Evolutionary conservation across 2,797 vertebrate genomes (phyloP), one percentile per base, ranked within the genome.

Genomic region (Amniataba percoides): DNA sequence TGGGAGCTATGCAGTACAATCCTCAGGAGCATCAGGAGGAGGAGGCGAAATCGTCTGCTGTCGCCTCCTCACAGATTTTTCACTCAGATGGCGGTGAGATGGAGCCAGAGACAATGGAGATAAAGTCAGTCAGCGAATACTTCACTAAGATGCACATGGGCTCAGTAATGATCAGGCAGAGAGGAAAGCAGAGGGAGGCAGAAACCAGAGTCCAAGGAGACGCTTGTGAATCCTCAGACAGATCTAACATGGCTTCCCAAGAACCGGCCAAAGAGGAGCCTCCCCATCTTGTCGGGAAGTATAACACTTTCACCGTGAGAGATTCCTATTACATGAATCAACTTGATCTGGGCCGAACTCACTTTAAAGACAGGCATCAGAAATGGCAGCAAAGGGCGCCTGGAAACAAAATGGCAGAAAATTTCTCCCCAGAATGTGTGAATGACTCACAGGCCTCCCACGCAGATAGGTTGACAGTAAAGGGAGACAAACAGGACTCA

Each of bases 51-150:
- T 96, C 96, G 77, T 94, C 97, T 90, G 95, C 95, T 48, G 96
- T 97, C 87, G 93, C 97, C 95, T 97, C 97, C 79, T 96, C 97
- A 79, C 97, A 97, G 93, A 96, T 98, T 42, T 96, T 98, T 88
- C 97, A 96, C 93, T 97, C 98, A 0, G 95, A 97, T 77, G 97
- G 96, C 10, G 96, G 98, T 73, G 98, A 99, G 94, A 99, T 99
- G 98, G 98, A 99, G 90, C 98, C 98, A 31, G 98, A 98, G 92
- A 98, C 98, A 3, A 99, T 99, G 97, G 98, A 99, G 94, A 99
- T 97, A 84, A 99, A 99, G 94, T 99, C 97, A 0, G 95, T 99
- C 72, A 97, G 96, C 13, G 97, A 99, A 84, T 99, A 97, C 93
- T 99, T 99, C 89, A 98, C 96, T 74, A 97, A 99, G 92, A 94